Percentiles rank a stretch among this genome's conserved stretches.
phyloP scores from a whole-genome alignment of 2,888 invertebrate species.

The Agelastica alni region DNA sequence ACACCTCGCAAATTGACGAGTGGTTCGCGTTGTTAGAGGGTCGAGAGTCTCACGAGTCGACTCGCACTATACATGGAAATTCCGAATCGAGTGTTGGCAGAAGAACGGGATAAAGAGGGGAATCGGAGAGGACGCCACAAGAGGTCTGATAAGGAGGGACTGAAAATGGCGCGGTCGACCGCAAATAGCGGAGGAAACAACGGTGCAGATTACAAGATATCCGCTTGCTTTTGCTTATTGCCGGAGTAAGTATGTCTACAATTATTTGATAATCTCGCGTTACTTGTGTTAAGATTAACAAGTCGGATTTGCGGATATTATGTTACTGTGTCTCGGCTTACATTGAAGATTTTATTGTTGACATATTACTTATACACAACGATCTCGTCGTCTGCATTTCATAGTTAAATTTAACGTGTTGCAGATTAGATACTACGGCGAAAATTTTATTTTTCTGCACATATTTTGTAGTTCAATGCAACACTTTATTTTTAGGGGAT shows the following conservation, averaged over 20 bases:
- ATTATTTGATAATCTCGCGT: constrained; percentile 49
- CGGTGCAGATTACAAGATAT: constrained; percentile 56
- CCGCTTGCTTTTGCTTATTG: constrained; percentile 50
- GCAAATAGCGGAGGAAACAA: constrained; percentile 56
- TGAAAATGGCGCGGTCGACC: constrained; percentile 54
- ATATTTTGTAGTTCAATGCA: too few species aligned
- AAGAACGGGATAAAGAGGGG: constrained; percentile 47
- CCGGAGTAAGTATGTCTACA: constrained; percentile 50
- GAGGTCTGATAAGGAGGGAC: constrained; percentile 45
- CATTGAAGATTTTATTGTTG: constrained; percentile 13
- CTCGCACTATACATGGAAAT: constrained; percentile 49
- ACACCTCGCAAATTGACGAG: constrained; percentile 51
- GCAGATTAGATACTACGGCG: too few species aligned
- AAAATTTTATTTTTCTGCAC: too few species aligned
- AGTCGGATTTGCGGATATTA: constrained; percentile 20
- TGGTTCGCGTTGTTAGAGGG: constrained; percentile 45
- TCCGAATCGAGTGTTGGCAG: constrained; percentile 46
- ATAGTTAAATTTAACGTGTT: too few species aligned
- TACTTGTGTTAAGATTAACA: constrained; percentile 33
- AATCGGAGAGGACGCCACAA: constrained; percentile 42
- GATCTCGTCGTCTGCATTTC: too few species aligned
- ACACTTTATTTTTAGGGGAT: too few species aligned
- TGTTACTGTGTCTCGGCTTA: constrained; percentile 10
- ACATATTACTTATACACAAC: too few species aligned
- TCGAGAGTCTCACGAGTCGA: constrained; percentile 41